A percentile compares a stretch with the other conserved stretches of the same genome.
phyloP scores from a whole-genome alignment of 2,113 vertebrate species.

The Rutilus rutilus region DNA sequence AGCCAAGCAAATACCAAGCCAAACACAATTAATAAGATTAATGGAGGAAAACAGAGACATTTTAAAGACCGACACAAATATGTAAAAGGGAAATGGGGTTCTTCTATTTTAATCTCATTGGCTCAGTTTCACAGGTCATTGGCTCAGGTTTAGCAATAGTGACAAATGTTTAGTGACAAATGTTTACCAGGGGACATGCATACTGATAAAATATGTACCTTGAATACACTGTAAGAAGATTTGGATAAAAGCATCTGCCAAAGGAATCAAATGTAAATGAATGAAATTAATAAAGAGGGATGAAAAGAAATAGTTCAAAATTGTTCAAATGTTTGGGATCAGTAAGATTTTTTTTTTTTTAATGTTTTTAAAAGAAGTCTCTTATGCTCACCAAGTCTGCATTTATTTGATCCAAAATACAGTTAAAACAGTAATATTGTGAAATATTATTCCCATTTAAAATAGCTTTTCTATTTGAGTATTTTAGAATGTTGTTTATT shows the following conservation, averaged over 20 bases:
- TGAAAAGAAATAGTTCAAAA: background rate
- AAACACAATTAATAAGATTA: constrained; percentile 47
- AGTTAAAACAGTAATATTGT: too few species aligned
- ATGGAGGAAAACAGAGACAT: constrained; percentile 18
- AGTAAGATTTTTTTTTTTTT: too few species aligned
- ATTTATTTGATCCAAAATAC: too few species aligned
- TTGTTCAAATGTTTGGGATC: too few species aligned
- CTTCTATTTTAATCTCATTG: background rate
- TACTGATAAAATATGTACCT: constrained; percentile 17
- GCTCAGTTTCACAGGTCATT: constrained; percentile 21
- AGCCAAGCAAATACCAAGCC: constrained; percentile 38
- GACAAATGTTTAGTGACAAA: constrained; percentile 25
- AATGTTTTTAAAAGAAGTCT: too few species aligned
- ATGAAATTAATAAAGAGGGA: background rate
- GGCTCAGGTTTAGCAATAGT: constrained; percentile 6
- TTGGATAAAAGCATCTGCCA: constrained; percentile 30
- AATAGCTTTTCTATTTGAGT: too few species aligned
- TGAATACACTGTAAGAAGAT: constrained; percentile 16
- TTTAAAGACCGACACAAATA: constrained; percentile 13
- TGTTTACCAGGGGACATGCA: constrained; percentile 5
- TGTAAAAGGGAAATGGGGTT: constrained; percentile 6
- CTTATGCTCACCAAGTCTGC: too few species aligned
- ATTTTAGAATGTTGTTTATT: too few species aligned
- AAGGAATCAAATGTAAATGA: constrained; percentile 3
- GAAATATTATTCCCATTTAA: too few species aligned